Base-by-base conservation (phyloP, 2,113 vertebrate genomes). In the Typhlomys cinereus region DNA sequence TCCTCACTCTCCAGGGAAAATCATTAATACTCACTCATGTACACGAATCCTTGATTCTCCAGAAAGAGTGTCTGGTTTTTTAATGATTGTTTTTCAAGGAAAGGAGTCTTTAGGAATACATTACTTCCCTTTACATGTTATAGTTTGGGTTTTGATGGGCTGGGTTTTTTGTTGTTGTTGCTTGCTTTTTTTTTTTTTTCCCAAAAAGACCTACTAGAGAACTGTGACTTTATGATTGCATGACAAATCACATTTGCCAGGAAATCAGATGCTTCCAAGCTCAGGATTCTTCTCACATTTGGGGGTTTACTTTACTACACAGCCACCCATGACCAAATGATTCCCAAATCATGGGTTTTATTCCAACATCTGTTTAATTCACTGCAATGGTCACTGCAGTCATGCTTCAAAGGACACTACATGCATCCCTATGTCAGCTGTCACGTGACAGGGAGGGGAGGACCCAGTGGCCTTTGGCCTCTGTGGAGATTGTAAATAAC, bases 401-500 rank as follows among this genome's bases (percentile, higher is more conserved):
- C 10, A 41, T 14, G 70, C 12, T 57, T 34, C 39, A 18, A 17
- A 4, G n/a, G 9, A 13, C 36, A 0, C 67, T 34, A 4, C n/a
- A 17, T 27, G 62, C 17, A 27, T 27, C 21, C 11, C 61, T 8
- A 0, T 12, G 39, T 34, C 21, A 11, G 27, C 4, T 1, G 10
- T 5, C 3, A 15, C 59, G 2, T 9, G 41, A 29, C 0, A 0
- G 7, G 14, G 23, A 2, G 0, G 41, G n/a, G 15, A 54, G 10
- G 50, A 21, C 27, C 13, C 13, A 7, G 50, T 64, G 31, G 50
- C 4, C 21, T 70, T 13, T 52, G 39, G 9, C 27, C 41, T 34
- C 41, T 44, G 9, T 3, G 17, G 14, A 41, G 59, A 21, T 12
- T 13, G 54, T n/a, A n/a, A n/a, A n/a, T 39, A 48, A 13, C 18